A percentile compares a stretch with the other conserved stretches of the same genome.
Conservation (phyloP, 2,888 invertebrate genomes). For the Ornithoptera priamus region DNA sequence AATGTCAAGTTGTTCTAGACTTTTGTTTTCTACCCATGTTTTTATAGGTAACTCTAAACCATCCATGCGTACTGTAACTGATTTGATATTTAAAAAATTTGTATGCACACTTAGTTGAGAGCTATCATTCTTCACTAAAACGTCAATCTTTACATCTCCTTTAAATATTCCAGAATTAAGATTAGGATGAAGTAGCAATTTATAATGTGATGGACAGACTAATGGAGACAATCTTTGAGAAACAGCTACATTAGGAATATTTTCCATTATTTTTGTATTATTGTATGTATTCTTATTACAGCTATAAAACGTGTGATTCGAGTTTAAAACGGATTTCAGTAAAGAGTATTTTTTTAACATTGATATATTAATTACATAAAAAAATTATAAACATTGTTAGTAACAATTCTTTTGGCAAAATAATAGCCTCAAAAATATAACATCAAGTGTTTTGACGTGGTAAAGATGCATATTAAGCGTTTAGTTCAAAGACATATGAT, state of each 20-base stretch:
- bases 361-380: conserved; percentile 2
- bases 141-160: conserved; percentile 59
- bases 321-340: conserved; percentile 4
- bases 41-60: conserved; percentile 46
- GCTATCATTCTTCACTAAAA: conserved; percentile 61
- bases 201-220: conserved; percentile 62
- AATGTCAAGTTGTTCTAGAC: conserved; percentile 61
- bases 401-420: too few species aligned
- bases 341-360: conserved; percentile 11
- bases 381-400: too few species aligned
- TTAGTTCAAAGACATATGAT: too few species aligned
- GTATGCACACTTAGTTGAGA: conserved; percentile 78
- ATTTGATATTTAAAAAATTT: conserved; percentile 77
- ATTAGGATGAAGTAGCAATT: conserved; percentile 56
- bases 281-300: conserved; percentile 3
- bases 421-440: too few species aligned
- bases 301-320: not conserved
- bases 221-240: conserved; percentile 56
- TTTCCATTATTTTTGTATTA: conserved; percentile 39
- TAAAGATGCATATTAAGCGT: too few species aligned
- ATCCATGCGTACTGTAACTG: conserved; percentile 54
- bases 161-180: conserved; percentile 53
- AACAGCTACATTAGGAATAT: conserved; percentile 42
- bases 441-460: too few species aligned
- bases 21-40: conserved; percentile 53